Conservation (phyloP, 2,888 invertebrate species). For the Drosophila diplacantha region DNA sequence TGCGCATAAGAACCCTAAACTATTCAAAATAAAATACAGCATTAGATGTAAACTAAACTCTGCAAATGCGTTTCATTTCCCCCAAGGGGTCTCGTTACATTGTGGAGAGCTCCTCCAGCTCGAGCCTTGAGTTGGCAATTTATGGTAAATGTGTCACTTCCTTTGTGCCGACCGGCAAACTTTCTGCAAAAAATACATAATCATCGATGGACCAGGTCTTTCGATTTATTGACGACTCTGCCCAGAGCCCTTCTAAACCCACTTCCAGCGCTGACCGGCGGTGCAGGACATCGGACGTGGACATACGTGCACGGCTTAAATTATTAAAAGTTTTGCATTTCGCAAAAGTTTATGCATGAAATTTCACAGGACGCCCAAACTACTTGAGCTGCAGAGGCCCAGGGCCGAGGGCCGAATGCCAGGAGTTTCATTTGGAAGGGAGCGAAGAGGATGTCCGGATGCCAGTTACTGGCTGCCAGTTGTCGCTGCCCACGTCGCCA, state of each 20-base stretch:
- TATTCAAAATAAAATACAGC: conserved; percentile 68
- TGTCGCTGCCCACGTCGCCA: conserved; percentile 31
- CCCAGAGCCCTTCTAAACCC: conserved; percentile 50
- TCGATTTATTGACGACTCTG: conserved; percentile 30
- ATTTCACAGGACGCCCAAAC: conserved; percentile 65
- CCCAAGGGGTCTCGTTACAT: not conserved
- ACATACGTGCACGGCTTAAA: conserved; percentile 69
- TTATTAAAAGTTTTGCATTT: conserved; percentile 70
- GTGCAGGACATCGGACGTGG: not conserved
- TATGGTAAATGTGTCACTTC: conserved; percentile 28
- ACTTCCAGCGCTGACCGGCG: conserved; percentile 29
- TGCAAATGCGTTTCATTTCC: conserved; percentile 27
- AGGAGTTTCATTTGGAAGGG: conserved; percentile 43
- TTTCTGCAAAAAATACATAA: conserved; percentile 28
- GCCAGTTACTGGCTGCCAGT: conserved; percentile 33
- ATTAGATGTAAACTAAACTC: conserved; percentile 67
- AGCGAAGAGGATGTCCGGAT: conserved; percentile 40
- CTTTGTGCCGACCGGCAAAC: conserved; percentile 21
- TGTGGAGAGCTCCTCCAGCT: conserved; percentile 6
- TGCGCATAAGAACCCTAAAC: conserved; percentile 58
- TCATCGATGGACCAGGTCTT: conserved; percentile 27
- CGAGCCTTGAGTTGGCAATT: conserved; percentile 11
- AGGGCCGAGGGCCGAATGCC: conserved; percentile 13
- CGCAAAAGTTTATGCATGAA: conserved; percentile 71
- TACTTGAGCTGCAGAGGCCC: conserved; percentile 53